Evolutionary conservation across 53 echinoderm and acorn worm genomes (phyloP), one percentile per base, ranked within the genome.

Genomic region (Hippasteria phrygiana): DNA sequence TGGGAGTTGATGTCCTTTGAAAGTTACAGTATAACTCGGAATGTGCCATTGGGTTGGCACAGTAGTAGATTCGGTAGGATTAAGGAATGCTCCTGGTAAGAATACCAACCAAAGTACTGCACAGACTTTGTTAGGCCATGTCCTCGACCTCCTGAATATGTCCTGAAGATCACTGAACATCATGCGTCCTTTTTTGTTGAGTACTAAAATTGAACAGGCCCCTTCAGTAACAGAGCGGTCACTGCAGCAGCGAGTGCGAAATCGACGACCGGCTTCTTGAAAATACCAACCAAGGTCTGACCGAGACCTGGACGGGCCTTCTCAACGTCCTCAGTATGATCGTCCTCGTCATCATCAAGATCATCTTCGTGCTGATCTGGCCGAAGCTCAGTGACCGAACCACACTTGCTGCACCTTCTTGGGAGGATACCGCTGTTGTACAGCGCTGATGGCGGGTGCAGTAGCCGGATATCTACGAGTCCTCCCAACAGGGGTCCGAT

Each of bases 181-280:
- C 3, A 20, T 43, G 2, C 13, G 31, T 24, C 4, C 22, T 37
- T 41, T n/a, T 0, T 50, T 7, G 28, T 48, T 1, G 12, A 17
- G 27, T 28, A 10, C 29, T 83, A 85, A 34, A 85, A 36, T 50
- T 71, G 85, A 20, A 85, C 51, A 48, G 93, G 93, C 13, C 93
- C 93, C 39, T 63, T 77, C 35, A 93, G 22, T 50, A 93, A 36
- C 54, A 93, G 48, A 20, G 74, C 93, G 4, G 74, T 63, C 87
- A 93, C 69, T 4, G 74, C 84, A 18, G 90, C 93, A 28, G 77
- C 93, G 18, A 93, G 35, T 3, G 88, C 91, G 48, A 93, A 43
- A 38, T 93, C 91, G 9, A 88, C 73, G 18, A 88, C 87, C 2
- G 90, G 87, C 37, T 63, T 93, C 47, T 80, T 93, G 4, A 91